Conservation (phyloP, 1,140 invertebrate species). For the Theocolax elegans region DNA sequence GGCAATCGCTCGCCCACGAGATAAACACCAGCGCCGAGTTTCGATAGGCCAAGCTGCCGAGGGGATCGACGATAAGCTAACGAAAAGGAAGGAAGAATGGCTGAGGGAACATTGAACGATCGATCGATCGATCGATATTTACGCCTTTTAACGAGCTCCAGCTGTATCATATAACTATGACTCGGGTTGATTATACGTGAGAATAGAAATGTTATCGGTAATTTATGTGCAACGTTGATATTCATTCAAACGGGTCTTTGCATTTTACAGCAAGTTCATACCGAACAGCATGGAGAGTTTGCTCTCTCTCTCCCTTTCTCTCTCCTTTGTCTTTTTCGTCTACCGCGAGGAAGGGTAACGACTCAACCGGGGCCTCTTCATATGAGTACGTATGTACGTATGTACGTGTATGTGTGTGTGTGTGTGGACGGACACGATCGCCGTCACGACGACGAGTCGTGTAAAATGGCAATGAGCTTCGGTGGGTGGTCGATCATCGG, state of each 20-base stretch:
- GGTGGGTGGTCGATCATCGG: slow-evolving; percentile 38
- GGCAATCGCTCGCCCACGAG: slow-evolving; percentile 16
- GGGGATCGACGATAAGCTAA: not conserved
- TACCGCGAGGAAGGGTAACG: not conserved
- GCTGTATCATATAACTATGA: too few relatives aligned
- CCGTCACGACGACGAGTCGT: not conserved
- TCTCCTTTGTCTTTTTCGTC: not conserved
- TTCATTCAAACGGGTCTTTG: too few relatives aligned
- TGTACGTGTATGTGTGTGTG: not conserved
- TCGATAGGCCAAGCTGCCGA: slow-evolving; percentile 3
- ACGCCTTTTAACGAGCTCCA: slow-evolving; percentile 7
- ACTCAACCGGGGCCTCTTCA: not conserved
- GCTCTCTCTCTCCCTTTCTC: slow-evolving; percentile 3
- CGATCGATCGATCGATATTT: slow-evolving; percentile 23
- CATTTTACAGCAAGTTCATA: not conserved
- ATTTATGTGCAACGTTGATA: slow-evolving; percentile 34
- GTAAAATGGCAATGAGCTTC: slow-evolving; percentile 34
- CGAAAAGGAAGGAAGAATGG: not conserved
- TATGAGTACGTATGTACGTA: too few relatives aligned
- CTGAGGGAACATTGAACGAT: not conserved
- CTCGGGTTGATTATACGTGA: too few relatives aligned
- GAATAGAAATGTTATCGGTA: slow-evolving; percentile 42
- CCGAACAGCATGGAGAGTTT: not conserved
- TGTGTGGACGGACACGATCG: not conserved
- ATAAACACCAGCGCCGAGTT: not conserved